A percentile compares a stretch with the other conserved stretches of the same genome.
These are phyloP conservation scores for Phortica variegata DNA, from an alignment of 1,140 invertebrate species.

Conservation along the genomic window DNA sequence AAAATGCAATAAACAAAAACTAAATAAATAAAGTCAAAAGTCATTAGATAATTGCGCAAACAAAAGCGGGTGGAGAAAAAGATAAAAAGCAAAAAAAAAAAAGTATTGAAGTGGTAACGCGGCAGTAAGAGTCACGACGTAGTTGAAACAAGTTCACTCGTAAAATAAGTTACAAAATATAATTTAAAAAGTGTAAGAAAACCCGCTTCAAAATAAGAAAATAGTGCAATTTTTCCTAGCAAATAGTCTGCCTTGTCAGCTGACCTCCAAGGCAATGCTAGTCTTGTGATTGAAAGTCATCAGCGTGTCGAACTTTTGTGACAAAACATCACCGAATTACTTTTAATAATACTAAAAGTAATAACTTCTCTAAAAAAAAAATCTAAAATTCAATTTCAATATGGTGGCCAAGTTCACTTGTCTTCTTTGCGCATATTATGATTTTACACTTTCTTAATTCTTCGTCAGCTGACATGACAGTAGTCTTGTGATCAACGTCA, in stretches of 20 bases:
- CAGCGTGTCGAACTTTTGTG: not conserved
- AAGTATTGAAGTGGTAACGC: no score
- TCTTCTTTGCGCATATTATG: not conserved
- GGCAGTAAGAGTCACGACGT: no score
- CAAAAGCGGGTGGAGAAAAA: not conserved
- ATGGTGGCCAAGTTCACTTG: constrained; percentile 24
- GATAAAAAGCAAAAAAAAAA: not conserved
- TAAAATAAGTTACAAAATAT: not conserved
- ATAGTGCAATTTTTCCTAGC: not conserved
- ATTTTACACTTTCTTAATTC: constrained; percentile 28
- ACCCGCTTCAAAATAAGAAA: not conserved
- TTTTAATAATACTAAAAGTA: not conserved
- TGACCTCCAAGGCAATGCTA: not conserved
- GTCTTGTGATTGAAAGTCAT: not conserved
- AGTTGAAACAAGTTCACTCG: no score
- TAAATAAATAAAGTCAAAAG: not conserved
- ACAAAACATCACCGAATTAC: not conserved
- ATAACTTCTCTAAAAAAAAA: not conserved
- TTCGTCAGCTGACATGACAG: constrained; percentile 50
- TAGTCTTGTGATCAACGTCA: constrained; percentile 48
- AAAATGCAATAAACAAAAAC: not conserved
- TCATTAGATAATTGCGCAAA: not conserved
- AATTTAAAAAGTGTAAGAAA: not conserved
- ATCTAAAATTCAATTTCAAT: constrained; percentile 23
- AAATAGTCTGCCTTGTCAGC: not conserved